These are phyloP conservation scores for Kryphioiulus occultus DNA, from an alignment of 2,888 invertebrate species.

Conservation along the genomic window DNA sequence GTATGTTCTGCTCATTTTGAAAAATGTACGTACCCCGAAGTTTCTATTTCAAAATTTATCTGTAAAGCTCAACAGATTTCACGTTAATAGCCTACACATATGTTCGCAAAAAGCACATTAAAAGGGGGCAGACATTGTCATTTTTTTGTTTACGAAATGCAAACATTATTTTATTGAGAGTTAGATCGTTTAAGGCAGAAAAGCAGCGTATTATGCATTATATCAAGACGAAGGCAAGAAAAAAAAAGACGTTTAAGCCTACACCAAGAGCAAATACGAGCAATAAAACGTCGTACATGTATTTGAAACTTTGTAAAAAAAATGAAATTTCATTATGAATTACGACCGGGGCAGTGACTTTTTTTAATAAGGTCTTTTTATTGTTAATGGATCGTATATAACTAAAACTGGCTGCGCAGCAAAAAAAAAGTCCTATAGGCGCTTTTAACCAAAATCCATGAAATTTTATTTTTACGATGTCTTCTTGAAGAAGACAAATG, in stretches of 20 bases:
- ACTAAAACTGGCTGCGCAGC: neutral
- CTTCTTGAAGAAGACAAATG: slow-evolving; percentile 19
- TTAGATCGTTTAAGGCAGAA: slow-evolving; percentile 25
- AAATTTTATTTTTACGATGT: slow-evolving; percentile 24
- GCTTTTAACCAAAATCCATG: neutral
- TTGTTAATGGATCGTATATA: slow-evolving; percentile 11
- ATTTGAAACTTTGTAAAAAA: neutral
- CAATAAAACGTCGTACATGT: neutral
- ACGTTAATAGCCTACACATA: no score
- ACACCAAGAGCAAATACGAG: neutral
- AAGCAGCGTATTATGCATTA: neutral
- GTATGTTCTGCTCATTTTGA: no score
- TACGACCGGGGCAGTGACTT: neutral
- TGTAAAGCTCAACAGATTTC: no score
- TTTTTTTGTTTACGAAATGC: neutral
- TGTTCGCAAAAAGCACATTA: neutral
- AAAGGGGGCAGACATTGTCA: neutral
- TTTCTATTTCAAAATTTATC: no score
- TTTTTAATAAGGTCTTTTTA: slow-evolving; percentile 35
- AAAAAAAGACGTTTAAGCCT: neutral
- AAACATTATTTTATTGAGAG: slow-evolving; percentile 7
- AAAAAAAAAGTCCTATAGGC: neutral
- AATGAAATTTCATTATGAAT: neutral
- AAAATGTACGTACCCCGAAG: no score
- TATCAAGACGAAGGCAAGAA: neutral